A percentile compares a stretch with the other conserved stretches of the same genome.
Conservation (phyloP, 92 coral and sea anemone species). For the Metridium senile region DNA sequence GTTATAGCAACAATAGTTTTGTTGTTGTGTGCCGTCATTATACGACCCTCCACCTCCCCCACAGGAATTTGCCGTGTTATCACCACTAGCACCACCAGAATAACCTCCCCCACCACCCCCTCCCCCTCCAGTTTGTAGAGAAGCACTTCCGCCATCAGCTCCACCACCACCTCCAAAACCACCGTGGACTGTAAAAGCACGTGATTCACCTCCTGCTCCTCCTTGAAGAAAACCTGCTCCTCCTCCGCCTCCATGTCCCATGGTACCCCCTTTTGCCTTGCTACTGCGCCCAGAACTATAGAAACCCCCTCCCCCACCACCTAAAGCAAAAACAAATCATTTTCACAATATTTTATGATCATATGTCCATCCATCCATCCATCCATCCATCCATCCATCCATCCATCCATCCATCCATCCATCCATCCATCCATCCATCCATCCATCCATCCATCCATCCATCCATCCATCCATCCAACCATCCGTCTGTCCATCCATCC, state of each 20-base stretch:
- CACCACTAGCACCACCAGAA: slow-evolving; percentile 56
- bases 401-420: no score
- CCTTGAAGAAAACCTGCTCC: slow-evolving; percentile 49
- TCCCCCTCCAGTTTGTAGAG: neutral
- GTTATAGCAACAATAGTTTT: slow-evolving; percentile 17
- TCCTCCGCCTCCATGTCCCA: slow-evolving; percentile 45
- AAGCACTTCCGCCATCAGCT: neutral
- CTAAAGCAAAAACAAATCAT: neutral
- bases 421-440: no score
- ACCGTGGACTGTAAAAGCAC: neutral
- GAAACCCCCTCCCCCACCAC: slow-evolving; percentile 53
- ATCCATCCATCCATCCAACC: no score
- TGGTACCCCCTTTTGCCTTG: slow-evolving; percentile 27
- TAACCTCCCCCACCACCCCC: slow-evolving; percentile 54
- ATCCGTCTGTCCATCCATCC: no score
- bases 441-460: no score
- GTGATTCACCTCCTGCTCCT: slow-evolving; percentile 31
- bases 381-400: no score
- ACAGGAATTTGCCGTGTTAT: slow-evolving; percentile 16
- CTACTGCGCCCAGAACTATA: slow-evolving; percentile 43
- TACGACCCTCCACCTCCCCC: slow-evolving; percentile 55
- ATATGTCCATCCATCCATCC: no score
- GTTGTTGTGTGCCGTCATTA: slow-evolving; percentile 14
- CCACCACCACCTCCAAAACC: slow-evolving; percentile 48
- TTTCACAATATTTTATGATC: neutral